Evolutionary conservation across 2,888 invertebrate species (phyloP).

Genomic region (Drosophila austrosaltans): DNA sequence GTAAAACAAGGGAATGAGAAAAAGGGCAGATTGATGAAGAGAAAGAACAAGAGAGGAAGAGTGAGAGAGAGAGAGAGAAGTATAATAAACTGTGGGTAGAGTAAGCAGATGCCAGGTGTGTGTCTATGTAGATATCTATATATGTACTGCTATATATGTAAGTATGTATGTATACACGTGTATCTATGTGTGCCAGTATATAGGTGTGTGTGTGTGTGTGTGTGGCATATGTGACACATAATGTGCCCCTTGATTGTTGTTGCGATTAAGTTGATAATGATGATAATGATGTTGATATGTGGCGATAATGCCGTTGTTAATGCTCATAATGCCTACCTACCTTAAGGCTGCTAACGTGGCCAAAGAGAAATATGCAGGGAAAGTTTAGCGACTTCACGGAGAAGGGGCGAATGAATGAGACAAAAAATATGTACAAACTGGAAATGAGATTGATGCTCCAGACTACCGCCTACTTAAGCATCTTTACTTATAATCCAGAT

Average conservation of each 20-base stretch:
- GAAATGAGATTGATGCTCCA: slow-evolving; percentile 19
- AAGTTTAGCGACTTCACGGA: not conserved
- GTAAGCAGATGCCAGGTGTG: slow-evolving; percentile 35
- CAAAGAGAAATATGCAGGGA: not conserved
- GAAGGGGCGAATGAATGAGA: not conserved
- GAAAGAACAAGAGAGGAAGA: not conserved
- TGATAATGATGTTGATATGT: slow-evolving; percentile 43
- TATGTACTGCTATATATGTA: slow-evolving; percentile 10
- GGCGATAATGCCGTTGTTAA: slow-evolving; percentile 63
- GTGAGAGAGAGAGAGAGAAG: not conserved
- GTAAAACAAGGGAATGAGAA: not conserved
- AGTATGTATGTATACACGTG: not conserved
- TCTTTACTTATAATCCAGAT: slow-evolving; percentile 18
- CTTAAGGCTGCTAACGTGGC: slow-evolving; percentile 2
- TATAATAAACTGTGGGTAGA: slow-evolving; percentile 44
- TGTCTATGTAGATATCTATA: not conserved
- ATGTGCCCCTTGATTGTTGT: slow-evolving; percentile 45
- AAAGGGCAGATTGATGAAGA: not conserved
- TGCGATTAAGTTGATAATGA: slow-evolving; percentile 65
- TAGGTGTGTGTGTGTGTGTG: slow-evolving; percentile 7
- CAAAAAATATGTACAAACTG: not conserved
- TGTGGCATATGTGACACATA: slow-evolving; percentile 47
- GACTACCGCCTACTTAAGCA: slow-evolving; percentile 17
- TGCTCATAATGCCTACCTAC: slow-evolving; percentile 26
- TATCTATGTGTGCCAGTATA: not conserved